Percentiles rank a stretch among this genome's conserved stretches.
These are phyloP conservation scores for Bombus confusus DNA, from an alignment of 1,140 invertebrate species.

Conservation along the genomic window DNA sequence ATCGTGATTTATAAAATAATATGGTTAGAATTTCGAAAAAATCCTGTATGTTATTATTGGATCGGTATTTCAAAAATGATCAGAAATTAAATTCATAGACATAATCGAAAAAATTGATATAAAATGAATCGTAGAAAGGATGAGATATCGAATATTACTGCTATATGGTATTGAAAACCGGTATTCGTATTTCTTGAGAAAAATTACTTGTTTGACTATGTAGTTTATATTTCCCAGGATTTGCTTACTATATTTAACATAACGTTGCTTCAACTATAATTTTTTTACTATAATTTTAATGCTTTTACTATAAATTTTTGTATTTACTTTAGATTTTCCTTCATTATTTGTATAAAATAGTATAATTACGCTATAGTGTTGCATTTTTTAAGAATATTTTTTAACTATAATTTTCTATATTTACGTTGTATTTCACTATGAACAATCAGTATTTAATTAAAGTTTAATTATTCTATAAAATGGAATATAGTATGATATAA, in stretches of 20 bases:
- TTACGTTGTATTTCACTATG: background rate
- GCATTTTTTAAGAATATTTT: background rate
- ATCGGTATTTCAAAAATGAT: rapidly evolving
- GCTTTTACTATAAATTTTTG: no score
- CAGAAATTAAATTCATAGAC: background rate
- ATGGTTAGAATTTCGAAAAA: background rate
- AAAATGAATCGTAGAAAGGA: background rate
- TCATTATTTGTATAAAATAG: no score
- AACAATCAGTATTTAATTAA: no score
- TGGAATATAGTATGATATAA: background rate
- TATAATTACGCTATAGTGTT: no score
- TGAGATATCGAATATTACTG: no score
- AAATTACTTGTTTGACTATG: background rate
- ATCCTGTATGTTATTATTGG: background rate
- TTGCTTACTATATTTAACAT: background rate
- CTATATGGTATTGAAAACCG: background rate
- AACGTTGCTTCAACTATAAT: background rate
- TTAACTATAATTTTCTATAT: background rate
- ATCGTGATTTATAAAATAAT: no score
- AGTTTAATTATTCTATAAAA: no score
- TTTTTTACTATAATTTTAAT: no score
- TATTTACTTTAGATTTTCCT: no score
- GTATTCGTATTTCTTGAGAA: background rate
- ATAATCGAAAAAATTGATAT: background rate
- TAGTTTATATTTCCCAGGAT: background rate